These are phyloP conservation scores for Bombus ignitus DNA, from an alignment of 1,140 invertebrate genomes.

Conservation along the genomic window DNA sequence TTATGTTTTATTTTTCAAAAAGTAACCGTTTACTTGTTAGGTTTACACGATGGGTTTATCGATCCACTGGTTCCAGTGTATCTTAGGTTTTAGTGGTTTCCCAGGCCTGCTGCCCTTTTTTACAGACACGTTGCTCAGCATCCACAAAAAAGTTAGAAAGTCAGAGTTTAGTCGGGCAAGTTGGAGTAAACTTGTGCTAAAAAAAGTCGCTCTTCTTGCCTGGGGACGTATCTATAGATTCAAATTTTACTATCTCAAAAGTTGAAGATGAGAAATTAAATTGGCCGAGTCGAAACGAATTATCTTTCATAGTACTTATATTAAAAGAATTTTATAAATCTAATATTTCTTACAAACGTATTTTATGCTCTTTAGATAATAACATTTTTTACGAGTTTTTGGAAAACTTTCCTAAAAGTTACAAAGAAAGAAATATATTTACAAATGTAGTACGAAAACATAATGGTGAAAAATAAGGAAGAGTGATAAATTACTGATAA, in stretches of 20 bases:
- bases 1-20: not conserved
- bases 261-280: not conserved
- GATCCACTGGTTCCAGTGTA: not conserved
- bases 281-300: not conserved
- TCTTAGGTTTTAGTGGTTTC: not conserved
- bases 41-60: not conserved
- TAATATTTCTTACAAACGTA: not conserved
- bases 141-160: not conserved
- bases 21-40: not conserved
- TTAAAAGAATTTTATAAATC: not conserved
- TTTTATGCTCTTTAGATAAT: too few species aligned
- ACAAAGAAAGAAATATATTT: too few species aligned
- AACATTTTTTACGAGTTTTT: too few species aligned
- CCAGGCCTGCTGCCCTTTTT: not conserved
- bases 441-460: too few species aligned
- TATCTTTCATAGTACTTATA: not conserved
- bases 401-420: too few species aligned
- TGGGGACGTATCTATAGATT: too few species aligned
- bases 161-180: not conserved
- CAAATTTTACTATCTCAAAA: not conserved
- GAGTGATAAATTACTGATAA: too few species aligned
- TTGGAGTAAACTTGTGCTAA: not conserved
- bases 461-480: too few species aligned
- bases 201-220: not conserved
- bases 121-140: not conserved